These are phyloP conservation scores for Indri indri DNA, from an alignment of 2,113 vertebrate genomes.

Conservation along the genomic window DNA sequence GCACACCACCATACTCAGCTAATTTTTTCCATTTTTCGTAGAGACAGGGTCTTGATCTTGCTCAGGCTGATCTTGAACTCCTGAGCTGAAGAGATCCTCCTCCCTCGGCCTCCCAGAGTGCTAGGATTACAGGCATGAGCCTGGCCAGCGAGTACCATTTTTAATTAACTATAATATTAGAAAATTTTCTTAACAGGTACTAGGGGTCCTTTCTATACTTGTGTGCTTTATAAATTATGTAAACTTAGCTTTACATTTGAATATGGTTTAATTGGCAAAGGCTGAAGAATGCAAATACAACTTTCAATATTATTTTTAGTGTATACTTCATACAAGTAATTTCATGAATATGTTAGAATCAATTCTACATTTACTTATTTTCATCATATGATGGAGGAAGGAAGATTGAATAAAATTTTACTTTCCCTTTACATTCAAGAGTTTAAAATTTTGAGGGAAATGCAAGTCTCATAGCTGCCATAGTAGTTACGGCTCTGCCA, in stretches of 20 bases:
- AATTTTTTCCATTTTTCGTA: no score
- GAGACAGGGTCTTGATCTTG: no score
- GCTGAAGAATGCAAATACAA: constrained; percentile 8
- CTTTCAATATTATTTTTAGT: not conserved
- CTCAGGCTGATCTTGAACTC: no score
- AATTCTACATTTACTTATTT: not conserved
- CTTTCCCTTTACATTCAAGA: not conserved
- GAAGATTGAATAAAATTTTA: constrained; percentile 23
- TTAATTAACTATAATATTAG: not conserved
- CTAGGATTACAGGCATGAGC: no score
- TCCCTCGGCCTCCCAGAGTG: no score
- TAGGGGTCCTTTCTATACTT: not conserved
- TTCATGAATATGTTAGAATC: not conserved
- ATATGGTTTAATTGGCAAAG: not conserved
- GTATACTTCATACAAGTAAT: not conserved
- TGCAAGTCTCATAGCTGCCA: not conserved
- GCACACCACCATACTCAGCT: no score
- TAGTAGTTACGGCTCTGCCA: not conserved
- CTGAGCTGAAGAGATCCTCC: no score
- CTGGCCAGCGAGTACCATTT: not conserved
- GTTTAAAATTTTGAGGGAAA: constrained; percentile 25
- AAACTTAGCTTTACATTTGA: constrained; percentile 33
- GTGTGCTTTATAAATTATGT: constrained; percentile 36
- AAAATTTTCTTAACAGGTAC: not conserved
- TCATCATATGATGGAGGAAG: not conserved